These are phyloP conservation scores for Exocentrus adspersus DNA, from an alignment of 2,888 invertebrate species.

Conservation along the genomic window DNA sequence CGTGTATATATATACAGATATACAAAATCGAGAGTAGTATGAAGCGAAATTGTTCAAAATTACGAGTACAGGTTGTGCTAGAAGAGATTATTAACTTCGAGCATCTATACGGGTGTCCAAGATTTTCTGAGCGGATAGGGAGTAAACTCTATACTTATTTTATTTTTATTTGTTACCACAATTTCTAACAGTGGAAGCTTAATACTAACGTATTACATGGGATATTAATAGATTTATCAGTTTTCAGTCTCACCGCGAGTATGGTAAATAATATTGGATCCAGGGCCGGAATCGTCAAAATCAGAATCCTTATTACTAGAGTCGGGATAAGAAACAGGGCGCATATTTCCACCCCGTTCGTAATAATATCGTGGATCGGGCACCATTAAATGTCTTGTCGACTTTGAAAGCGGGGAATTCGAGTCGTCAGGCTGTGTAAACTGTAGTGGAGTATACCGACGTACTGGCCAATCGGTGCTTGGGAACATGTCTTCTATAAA, in stretches of 20 bases:
- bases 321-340: conserved; percentile 54
- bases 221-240: conserved; percentile 8
- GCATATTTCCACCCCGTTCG: conserved; percentile 63
- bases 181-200: conserved; percentile 23
- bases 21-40: no score
- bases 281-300: conserved; percentile 53
- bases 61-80: no score
- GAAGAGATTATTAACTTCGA: no score
- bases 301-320: conserved; percentile 54
- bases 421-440: conserved; percentile 83
- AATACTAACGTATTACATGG: conserved; percentile 7
- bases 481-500: conserved; percentile 72
- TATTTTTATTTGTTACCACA: conserved; percentile 21
- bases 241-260: conserved; percentile 57
- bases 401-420: conserved; percentile 78
- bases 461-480: conserved; percentile 79
- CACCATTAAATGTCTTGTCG: conserved; percentile 80
- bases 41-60: no score
- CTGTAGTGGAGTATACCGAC: conserved; percentile 81
- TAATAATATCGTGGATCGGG: conserved; percentile 76
- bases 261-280: conserved; percentile 56
- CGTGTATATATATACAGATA: no score
- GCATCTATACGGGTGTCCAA: no score
- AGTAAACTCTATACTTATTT: conserved; percentile 10
- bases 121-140: background rate